Conservation (phyloP, 1,140 invertebrate species). For the Diplogasteroides magnus region DNA sequence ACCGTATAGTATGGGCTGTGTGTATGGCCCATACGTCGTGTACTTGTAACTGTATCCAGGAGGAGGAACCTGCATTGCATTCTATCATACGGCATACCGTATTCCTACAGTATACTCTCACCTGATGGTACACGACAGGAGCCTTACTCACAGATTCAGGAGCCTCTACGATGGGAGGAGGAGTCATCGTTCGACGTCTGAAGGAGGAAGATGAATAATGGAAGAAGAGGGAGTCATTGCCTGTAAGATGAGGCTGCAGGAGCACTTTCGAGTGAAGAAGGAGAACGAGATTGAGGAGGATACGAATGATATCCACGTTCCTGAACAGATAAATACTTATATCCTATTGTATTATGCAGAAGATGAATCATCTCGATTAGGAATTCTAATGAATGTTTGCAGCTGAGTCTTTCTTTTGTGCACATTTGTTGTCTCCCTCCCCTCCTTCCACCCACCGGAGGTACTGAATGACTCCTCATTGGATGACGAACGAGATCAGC, state of each 20-base stretch:
- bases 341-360: conserved; percentile 7
- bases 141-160: conserved; percentile 2
- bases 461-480: conserved; percentile 39
- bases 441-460: conserved; percentile 22
- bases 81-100: too few species aligned
- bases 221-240: too few species aligned
- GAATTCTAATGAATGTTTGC: background rate
- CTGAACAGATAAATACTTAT: conserved; percentile 4
- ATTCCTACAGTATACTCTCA: background rate
- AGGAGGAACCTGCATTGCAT: conserved; percentile 9
- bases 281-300: conserved; percentile 27
- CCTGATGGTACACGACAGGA: background rate
- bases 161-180: conserved; percentile 5
- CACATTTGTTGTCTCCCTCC: background rate
- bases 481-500: conserved; percentile 36
- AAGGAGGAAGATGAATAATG: too few species aligned
- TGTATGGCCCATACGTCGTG: conserved; percentile 11
- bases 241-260: conserved; percentile 24
- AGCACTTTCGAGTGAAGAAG: conserved; percentile 31
- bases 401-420: background rate
- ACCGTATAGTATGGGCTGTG: background rate
- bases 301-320: conserved; percentile 28
- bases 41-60: conserved; percentile 18
- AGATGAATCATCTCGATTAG: conserved; percentile 2
- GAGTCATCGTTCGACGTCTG: conserved; percentile 10